Percentiles rank a stretch among this genome's conserved stretches.
These are phyloP conservation scores for Propithecus deckenii DNA, from an alignment of 2,797 vertebrate species.

Conservation along the genomic window DNA sequence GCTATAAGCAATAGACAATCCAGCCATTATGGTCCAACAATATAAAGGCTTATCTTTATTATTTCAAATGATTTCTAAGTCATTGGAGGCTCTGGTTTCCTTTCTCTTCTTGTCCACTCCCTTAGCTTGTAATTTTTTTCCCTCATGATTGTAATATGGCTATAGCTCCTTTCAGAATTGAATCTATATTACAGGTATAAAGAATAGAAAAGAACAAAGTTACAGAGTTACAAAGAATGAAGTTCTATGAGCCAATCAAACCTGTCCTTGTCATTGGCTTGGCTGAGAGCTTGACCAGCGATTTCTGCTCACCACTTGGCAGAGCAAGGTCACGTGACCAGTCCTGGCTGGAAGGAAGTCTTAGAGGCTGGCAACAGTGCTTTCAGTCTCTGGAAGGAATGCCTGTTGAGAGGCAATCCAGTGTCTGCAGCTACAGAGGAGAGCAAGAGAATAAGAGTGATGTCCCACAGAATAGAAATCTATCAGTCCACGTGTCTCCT, in stretches of 20 bases:
- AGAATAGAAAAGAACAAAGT: background rate
- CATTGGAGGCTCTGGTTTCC: background rate
- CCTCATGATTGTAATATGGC: background rate
- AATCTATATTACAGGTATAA: background rate
- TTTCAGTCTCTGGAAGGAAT: background rate
- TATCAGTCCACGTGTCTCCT: background rate
- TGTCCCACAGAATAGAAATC: background rate
- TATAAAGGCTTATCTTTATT: background rate
- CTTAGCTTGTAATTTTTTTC: background rate
- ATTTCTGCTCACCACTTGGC: background rate
- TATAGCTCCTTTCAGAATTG: background rate
- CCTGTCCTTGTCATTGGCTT: background rate
- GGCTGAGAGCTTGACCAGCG: background rate
- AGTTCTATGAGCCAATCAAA: background rate
- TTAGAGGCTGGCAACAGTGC: background rate
- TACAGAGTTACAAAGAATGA: background rate
- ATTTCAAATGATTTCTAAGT: background rate
- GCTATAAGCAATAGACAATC: background rate
- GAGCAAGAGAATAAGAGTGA: background rate
- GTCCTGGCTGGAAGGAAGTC: background rate
- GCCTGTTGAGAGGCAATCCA: background rate
- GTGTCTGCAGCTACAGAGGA: background rate
- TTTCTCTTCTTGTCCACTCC: background rate
- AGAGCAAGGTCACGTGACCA: background rate
- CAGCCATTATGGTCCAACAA: background rate